Evolutionary conservation across 2,888 invertebrate genomes (phyloP), one percentile per base, ranked within the genome.

Genomic region (Agrilus biguttatus): DNA sequence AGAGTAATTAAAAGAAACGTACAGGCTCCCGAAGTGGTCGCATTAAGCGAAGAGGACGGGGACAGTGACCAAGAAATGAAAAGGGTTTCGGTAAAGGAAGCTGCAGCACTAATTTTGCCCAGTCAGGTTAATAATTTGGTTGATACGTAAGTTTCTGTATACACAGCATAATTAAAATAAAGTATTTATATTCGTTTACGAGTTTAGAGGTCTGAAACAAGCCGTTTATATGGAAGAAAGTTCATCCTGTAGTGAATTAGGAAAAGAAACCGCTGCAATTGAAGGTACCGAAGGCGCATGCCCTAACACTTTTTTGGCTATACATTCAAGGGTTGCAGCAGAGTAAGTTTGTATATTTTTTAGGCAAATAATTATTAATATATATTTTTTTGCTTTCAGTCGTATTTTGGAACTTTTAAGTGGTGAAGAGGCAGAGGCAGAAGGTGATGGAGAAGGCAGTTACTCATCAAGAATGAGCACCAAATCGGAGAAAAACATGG

Each of bases 401-500:
- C 74, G 78, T 47, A 65, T 79, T 50, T 74, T 80, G 69, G 80
- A 81, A 54, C 74, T 81, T 44, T 65, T 75, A 48, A 75, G 74
- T 49, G 77, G 76, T 0, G 79, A 78, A 42, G 82, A 83, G 53
- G 80, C 80, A 44, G 81, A 81, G 55, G 62, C 59, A 1, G 66
- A 68, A 51, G 69, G 65, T 14, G 67, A 68, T 44, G 65, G 59
- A n/a, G 71, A 72, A 49, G 90, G 88, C n/a, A 90, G 90, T 57
- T 88, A 90, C 53, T 91, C 91, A n/a, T 91, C 91, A 0, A 78
- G 87, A 32, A 80, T 90, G 70, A 91, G 90, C 48, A 89, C 86
- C 53, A 91, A 92, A 67, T 91, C 91, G 2, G 91, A 91, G 56
- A 90, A 92, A 53, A 92, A 92, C 63, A 82, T 92, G 78, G 90